Percentiles rank a stretch among this genome's conserved stretches.
These are phyloP conservation scores for Bolborhynchus lineola DNA, from an alignment of 2,113 vertebrate genomes.

Conservation along the genomic window DNA sequence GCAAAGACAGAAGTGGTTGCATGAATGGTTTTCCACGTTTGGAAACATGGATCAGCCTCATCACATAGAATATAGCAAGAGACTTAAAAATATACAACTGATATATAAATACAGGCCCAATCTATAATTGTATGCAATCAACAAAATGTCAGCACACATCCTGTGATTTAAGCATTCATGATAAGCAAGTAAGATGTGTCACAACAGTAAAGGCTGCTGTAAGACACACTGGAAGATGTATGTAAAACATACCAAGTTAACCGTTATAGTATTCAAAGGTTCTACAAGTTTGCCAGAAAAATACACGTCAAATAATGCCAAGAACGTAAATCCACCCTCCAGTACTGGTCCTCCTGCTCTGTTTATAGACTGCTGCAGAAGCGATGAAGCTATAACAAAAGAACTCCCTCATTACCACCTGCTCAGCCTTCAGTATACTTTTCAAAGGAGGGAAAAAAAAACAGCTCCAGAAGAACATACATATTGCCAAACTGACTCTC, in stretches of 20 bases:
- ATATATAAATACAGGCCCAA: not conserved
- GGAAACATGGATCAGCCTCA: not conserved
- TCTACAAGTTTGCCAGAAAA: not conserved
- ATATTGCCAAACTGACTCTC: not conserved
- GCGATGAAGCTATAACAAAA: not conserved
- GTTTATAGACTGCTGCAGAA: slow-evolving; percentile 28
- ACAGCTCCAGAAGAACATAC: rapidly evolving
- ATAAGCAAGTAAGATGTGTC: not conserved
- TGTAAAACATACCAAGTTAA: not conserved
- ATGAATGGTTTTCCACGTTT: not conserved
- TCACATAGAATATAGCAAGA: rapidly evolving
- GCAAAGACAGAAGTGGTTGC: not conserved
- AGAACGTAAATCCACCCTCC: not conserved
- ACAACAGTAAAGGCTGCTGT: not conserved
- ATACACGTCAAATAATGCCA: not conserved
- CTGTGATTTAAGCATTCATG: not conserved
- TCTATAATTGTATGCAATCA: not conserved
- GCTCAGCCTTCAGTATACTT: not conserved
- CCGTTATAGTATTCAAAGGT: not conserved
- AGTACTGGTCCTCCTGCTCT: not conserved
- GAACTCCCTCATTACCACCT: slow-evolving; percentile 15
- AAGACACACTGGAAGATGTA: not conserved
- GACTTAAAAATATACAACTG: not conserved
- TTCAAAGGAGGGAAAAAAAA: not conserved
- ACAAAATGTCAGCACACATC: rapidly evolving